phyloP scores from a whole-genome alignment of 2,888 invertebrate species.

The Heliconius sara region DNA sequence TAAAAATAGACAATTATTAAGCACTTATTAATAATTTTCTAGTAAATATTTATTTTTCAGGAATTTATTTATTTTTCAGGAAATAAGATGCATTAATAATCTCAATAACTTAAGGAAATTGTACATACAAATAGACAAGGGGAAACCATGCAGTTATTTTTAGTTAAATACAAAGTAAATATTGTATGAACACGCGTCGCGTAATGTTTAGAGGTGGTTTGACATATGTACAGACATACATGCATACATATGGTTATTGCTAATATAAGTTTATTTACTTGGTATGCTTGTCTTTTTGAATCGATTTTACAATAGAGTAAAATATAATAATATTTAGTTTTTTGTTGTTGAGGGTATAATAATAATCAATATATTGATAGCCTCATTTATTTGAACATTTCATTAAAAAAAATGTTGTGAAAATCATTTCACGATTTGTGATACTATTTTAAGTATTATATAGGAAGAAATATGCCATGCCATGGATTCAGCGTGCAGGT shows the following conservation, averaged over 20 bases:
- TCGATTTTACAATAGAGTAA: background rate
- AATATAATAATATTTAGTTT: no score
- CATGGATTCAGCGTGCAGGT: no score
- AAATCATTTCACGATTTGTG: no score
- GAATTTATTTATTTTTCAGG: conserved; percentile 5
- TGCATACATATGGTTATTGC: background rate
- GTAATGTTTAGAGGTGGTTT: conserved; percentile 26
- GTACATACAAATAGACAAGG: conserved; percentile 28
- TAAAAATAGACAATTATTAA: background rate
- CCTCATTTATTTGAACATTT: no score
- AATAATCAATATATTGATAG: background rate
- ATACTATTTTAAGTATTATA: no score
- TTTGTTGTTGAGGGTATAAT: background rate
- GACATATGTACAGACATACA: background rate
- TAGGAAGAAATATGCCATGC: no score
- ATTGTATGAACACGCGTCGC: conserved; percentile 42
- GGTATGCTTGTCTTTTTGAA: background rate
- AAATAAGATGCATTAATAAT: conserved; percentile 7
- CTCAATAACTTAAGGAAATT: background rate
- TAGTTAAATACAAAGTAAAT: conserved; percentile 43
- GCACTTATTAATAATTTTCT: background rate
- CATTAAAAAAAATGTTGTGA: no score
- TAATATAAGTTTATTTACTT: background rate
- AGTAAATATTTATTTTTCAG: conserved; percentile 4
- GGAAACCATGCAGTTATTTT: conserved; percentile 39